A percentile compares a stretch with the other conserved stretches of the same genome.
phyloP scores from a whole-genome alignment of 2,797 vertebrate genomes.

The Avahi laniger region DNA sequence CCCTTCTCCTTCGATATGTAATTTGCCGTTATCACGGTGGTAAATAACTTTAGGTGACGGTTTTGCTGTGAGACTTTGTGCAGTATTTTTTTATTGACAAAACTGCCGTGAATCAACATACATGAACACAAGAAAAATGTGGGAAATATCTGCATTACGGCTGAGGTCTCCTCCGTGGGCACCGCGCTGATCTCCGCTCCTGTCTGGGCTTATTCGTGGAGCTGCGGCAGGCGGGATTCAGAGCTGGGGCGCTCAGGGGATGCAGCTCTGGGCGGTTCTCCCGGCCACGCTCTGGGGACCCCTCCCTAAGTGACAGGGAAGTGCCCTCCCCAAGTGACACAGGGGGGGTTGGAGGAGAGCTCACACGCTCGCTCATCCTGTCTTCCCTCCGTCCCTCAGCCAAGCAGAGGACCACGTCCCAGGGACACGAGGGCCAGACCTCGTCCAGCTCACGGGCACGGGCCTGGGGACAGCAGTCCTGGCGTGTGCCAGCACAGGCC shows the following conservation, averaged over 20 bases:
- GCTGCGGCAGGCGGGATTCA: not conserved
- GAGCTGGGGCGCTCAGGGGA: not conserved
- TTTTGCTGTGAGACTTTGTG: slow-evolving; percentile 78
- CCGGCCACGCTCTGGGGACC: not conserved
- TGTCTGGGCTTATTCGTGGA: slow-evolving; percentile 60
- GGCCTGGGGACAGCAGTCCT: not conserved
- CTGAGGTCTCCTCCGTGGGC: slow-evolving; percentile 75
- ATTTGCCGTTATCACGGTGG: slow-evolving; percentile 75
- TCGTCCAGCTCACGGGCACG: not conserved
- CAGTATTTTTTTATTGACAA: slow-evolving; percentile 75
- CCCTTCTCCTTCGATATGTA: slow-evolving; percentile 73
- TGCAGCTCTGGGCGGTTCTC: not conserved
- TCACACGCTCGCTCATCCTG: fast-evolving
- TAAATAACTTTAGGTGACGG: slow-evolving; percentile 82
- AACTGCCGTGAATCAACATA: slow-evolving; percentile 83
- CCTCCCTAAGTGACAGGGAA: not conserved
- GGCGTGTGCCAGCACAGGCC: not conserved
- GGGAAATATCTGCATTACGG: slow-evolving; percentile 69
- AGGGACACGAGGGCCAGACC: not conserved
- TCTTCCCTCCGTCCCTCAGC: too few relatives aligned
- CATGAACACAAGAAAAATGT: slow-evolving; percentile 80
- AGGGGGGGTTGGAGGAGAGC: not conserved
- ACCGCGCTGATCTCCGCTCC: slow-evolving; percentile 71
- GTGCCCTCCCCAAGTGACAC: not conserved
- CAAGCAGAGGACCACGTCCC: not conserved